Percentiles rank a stretch among this genome's conserved stretches.
Evolutionary conservation across 1,140 invertebrate genomes (phyloP).

Genomic region (Heliconius congener): DNA sequence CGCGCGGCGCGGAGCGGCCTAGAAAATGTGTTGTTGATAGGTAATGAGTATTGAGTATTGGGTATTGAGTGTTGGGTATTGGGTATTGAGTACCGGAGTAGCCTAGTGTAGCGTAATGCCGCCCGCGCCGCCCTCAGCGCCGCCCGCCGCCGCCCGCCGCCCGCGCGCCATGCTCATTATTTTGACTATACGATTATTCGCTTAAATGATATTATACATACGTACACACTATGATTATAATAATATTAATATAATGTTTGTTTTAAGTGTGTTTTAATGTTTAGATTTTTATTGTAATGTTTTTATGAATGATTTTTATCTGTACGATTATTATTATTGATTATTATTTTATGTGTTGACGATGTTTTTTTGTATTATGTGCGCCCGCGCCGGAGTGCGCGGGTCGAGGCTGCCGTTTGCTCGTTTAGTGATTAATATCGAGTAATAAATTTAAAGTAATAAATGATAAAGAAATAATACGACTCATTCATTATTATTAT

Average conservation of each 20-base stretch:
- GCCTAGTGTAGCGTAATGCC: conserved; percentile 43
- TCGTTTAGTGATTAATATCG: conserved; percentile 77
- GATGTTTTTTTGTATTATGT: conserved; percentile 79
- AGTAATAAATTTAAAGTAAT: conserved; percentile 78
- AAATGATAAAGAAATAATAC: conserved; percentile 78
- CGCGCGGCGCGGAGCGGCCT: conserved; percentile 46
- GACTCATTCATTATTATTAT: conserved; percentile 75
- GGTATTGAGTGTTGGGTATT: conserved; percentile 31
- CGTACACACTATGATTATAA: conserved; percentile 79
- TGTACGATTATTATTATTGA: conserved; percentile 81
- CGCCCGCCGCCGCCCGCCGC: conserved; percentile 36
- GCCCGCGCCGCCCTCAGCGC: conserved; percentile 41
- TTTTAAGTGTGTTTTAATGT: conserved; percentile 82
- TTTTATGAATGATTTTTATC: conserved; percentile 82
- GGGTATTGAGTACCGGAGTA: neutral
- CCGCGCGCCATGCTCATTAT: conserved; percentile 74
- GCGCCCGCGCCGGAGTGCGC: conserved; percentile 57
- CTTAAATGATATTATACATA: conserved; percentile 80
- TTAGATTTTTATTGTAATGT: conserved; percentile 82
- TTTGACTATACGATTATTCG: conserved; percentile 80
- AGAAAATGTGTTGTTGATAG: conserved; percentile 62
- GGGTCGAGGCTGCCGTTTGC: conserved; percentile 72
- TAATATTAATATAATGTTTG: conserved; percentile 82
- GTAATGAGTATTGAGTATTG: conserved; percentile 36
- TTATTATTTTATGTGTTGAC: conserved; percentile 81